Evolutionary conservation across 2,888 invertebrate genomes (phyloP), one percentile per base, ranked within the genome.

Genomic region (Sicus ferrugineus): DNA sequence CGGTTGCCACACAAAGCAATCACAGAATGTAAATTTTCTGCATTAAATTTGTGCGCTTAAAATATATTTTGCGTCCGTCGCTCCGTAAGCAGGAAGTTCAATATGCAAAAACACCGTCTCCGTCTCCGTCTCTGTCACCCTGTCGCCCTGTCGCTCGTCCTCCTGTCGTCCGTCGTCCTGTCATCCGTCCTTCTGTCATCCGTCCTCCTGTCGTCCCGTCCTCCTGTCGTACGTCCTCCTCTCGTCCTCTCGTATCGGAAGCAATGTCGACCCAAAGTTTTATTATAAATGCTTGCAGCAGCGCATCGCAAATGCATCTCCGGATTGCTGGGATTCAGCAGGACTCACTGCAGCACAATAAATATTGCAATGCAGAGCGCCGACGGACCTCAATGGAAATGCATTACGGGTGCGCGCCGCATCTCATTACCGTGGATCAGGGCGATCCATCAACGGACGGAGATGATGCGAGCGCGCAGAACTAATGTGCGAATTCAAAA

Each of bases 401-500:
- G 50, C 64, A 64, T 64, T 64, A 64, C 52, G 11, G 21, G 38
- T 31, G 48, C 23, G 19, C 21, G 54, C 28, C 21, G 52, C 64
- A 64, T 31, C 64, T 64, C 64, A 64, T 64, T 64, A 64, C 50
- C 38, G 52, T 64, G 64, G 52, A 64, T 50, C 64, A 64, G 23
- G 5, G 34, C 34, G 52, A 52, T 64, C 52, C 64, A 64, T 64
- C 64, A 64, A 46, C 46, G 63, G 28, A 63, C 31, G 50, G 50
- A 52, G 50, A 68, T 61, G 26, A 56, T 42, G 58, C n/a, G 38
- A 46, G 38, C 28, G 38, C 28, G 30, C 42, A 26, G 56, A 28
- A 42, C 56, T 46, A 56, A 28, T 42, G 56, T 19, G 58, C 66
- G 63, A 69, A 69, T 69, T 71, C 68, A 64, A 68, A 68, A 63